A percentile compares a stretch with the other conserved stretches of the same genome.
phyloP scores from a whole-genome alignment of 1,140 invertebrate species.

The Drosophila parabipectinata region DNA sequence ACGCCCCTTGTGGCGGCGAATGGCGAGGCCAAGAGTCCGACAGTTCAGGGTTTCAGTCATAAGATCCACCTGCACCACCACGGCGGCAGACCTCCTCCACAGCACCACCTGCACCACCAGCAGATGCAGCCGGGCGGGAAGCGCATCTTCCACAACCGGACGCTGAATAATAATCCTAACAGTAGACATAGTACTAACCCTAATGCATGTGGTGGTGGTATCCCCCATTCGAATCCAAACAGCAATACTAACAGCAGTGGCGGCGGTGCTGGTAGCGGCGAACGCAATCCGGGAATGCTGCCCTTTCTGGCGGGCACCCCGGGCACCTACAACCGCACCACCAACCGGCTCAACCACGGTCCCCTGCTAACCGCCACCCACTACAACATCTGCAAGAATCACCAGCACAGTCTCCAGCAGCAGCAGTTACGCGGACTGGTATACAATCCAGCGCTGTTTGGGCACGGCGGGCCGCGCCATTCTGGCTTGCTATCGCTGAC shows the following conservation, averaged over 20 bases:
- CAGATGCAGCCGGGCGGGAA: conserved; percentile 33
- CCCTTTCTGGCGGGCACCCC: conserved; percentile 68
- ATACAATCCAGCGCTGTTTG: conserved; percentile 66
- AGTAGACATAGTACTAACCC: conserved; percentile 78
- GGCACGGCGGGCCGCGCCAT: conserved; percentile 41
- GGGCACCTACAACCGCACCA: conserved; percentile 74
- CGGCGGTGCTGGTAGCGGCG: conserved; percentile 35
- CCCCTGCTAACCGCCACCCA: conserved; percentile 71
- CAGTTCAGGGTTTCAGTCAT: conserved; percentile 19
- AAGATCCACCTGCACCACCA: conserved; percentile 34
- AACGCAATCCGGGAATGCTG: conserved; percentile 56
- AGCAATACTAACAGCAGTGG: conserved; percentile 24
- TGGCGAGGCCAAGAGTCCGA: conserved; percentile 69
- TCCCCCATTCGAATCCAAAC: conserved; percentile 54
- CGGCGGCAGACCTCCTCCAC: conserved; percentile 31
- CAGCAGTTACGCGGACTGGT: conserved; percentile 58
- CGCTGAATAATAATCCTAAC: conserved; percentile 75
- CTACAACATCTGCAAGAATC: conserved; percentile 77
- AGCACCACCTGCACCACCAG: conserved; percentile 24
- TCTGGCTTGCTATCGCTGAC: conserved; percentile 41
- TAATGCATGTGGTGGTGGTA: conserved; percentile 63
- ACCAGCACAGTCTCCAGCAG: conserved; percentile 56
- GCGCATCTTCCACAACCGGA: conserved; percentile 70
- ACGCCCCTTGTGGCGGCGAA: conserved; percentile 64
- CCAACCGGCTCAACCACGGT: conserved; percentile 74